Evolutionary conservation across 2,888 invertebrate genomes (phyloP), one percentile per base, ranked within the genome.

Genomic region (Acleris emargana): DNA sequence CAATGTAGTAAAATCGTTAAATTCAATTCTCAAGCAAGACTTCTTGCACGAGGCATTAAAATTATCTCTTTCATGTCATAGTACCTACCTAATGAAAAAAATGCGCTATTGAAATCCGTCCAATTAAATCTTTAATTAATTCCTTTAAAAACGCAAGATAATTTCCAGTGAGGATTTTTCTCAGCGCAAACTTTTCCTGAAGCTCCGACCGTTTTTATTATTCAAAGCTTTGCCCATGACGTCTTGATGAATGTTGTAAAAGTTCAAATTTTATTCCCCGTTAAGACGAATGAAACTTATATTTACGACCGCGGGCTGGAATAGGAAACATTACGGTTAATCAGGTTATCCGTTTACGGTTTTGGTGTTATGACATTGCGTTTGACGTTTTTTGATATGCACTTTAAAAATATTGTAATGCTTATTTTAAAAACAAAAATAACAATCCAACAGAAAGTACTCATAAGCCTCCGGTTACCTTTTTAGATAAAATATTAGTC

Each of bases 191-290:
- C 47, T 59, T 63, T 50, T 13, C 20, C 20, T 55, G 22, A 20
- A 51, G 55, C 55, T 18, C 17, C 7, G 28, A 13, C 49, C 20
- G 59, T 32, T 64, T 67, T 67, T 68, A 69, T 67, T 69, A 70
- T 70, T 67, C 67, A 70, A 67, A 68, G 60, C 51, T 64, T 68
- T 68, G 67, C 68, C 32, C 68, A 62, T 68, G 68, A 68, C 68
- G 70, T 69, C 69, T 62, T 71, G 68, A 71, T 68, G 67, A 71
- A 71, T 71, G 71, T 69, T 62, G 62, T 60, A 68, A 70, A 69
- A 71, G 66, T 67, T 71, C 67, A 69, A 57, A 62, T 67, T 71
- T 69, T 69, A 69, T 69, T 67, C 67, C 45, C 58, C 55, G 57
- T 60, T 64, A 64, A 68, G 61, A 62, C 51, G 67, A 51, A 55